A percentile compares a stretch with the other conserved stretches of the same genome.
These are phyloP conservation scores for Napeogenes sylphis DNA, from an alignment of 2,888 invertebrate genomes.

Conservation along the genomic window DNA sequence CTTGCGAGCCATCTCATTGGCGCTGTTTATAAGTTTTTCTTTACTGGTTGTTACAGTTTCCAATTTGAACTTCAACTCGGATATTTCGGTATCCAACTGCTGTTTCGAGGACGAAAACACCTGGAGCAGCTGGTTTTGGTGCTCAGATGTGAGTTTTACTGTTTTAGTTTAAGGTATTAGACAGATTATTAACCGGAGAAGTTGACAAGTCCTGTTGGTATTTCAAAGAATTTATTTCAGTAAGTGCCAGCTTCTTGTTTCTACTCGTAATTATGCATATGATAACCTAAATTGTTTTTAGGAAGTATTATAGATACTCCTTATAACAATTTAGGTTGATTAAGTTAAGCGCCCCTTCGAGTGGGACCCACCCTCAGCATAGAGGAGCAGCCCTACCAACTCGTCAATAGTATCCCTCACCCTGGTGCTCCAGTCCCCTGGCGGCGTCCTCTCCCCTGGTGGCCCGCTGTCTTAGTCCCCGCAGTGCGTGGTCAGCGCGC, in stretches of 20 bases:
- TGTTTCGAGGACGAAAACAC: constrained; percentile 37
- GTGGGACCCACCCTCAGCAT: too few relatives aligned
- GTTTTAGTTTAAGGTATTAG: not conserved
- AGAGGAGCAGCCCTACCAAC: too few relatives aligned
- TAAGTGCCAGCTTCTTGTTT: too few relatives aligned
- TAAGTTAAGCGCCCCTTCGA: too few relatives aligned
- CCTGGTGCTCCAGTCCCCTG: constrained; percentile 39
- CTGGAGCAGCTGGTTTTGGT: constrained; percentile 38
- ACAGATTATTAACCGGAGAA: too few relatives aligned
- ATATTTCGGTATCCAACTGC: constrained; percentile 37
- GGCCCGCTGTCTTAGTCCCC: constrained; percentile 36
- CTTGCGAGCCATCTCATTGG: constrained; percentile 34
- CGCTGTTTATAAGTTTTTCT: constrained; percentile 33
- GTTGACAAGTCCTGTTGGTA: too few relatives aligned
- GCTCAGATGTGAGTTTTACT: constrained; percentile 41
- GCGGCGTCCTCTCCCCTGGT: constrained; percentile 29
- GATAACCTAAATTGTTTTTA: too few relatives aligned
- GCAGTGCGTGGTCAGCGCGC: constrained; percentile 39
- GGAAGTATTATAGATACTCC: too few relatives aligned
- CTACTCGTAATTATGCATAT: too few relatives aligned
- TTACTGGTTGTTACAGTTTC: constrained; percentile 27
- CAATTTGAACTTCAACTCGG: constrained; percentile 31
- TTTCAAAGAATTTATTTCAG: too few relatives aligned
- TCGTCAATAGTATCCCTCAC: constrained; percentile 25
- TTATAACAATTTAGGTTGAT: too few relatives aligned